Evolutionary conservation across 2,113 vertebrate species (phyloP).

Genomic region (Coturnix japonica): DNA sequence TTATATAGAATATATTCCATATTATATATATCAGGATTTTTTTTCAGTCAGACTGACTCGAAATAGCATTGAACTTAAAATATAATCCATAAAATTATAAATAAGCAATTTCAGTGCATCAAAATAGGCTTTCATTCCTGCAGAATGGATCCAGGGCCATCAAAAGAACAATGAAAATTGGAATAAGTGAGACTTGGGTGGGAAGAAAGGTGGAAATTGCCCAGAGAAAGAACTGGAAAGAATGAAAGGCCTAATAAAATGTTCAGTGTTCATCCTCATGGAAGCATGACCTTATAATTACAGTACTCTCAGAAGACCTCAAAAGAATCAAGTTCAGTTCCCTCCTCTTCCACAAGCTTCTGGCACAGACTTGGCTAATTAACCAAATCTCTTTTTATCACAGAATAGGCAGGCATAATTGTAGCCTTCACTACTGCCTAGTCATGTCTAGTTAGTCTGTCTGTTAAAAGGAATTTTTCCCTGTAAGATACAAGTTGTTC

Average conservation of each 20-base stretch:
- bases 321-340: neutral
- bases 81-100: neutral
- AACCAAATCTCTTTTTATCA: neutral
- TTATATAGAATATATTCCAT: neutral
- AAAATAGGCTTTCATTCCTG: neutral
- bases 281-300: neutral
- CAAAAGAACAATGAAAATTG: neutral
- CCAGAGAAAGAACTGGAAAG: neutral
- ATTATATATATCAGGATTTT: neutral
- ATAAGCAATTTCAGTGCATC: neutral
- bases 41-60: neutral
- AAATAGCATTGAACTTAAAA: neutral
- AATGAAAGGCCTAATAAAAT: neutral
- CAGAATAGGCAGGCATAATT: neutral
- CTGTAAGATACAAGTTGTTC: neutral
- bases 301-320: neutral
- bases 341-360: neutral
- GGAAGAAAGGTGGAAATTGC: neutral
- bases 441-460: neutral
- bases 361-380: neutral
- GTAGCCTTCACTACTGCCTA: neutral
- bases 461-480: neutral
- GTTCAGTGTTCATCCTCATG: neutral
- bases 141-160: neutral
- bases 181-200: neutral